A percentile compares a stretch with the other conserved stretches of the same genome.
These are phyloP conservation scores for Oscheius onirici DNA, from an alignment of 2,888 invertebrate genomes.

Conservation along the genomic window DNA sequence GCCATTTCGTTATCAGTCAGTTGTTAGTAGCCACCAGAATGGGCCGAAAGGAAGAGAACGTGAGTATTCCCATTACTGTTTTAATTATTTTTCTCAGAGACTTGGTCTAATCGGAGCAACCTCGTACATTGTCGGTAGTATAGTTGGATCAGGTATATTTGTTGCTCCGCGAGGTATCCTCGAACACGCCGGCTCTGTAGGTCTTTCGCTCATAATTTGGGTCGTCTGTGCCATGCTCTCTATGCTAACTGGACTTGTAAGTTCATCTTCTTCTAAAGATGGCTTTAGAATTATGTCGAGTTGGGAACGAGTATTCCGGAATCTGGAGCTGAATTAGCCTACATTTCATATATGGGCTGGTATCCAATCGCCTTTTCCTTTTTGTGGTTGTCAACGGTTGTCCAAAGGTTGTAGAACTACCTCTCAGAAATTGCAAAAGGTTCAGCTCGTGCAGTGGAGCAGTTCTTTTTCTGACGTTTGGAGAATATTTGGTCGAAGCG, in stretches of 20 bases:
- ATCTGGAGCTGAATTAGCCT: slow-evolving; percentile 50
- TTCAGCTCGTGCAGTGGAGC: slow-evolving; percentile 45
- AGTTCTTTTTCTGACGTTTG: slow-evolving; percentile 49
- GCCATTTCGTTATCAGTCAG: too few relatives aligned
- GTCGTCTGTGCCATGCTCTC: slow-evolving; percentile 49
- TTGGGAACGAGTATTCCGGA: slow-evolving; percentile 53
- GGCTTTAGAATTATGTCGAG: slow-evolving; percentile 49
- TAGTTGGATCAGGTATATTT: slow-evolving; percentile 50
- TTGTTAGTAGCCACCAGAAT: slow-evolving; percentile 9
- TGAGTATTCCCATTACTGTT: too few relatives aligned
- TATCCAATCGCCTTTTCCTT: slow-evolving; percentile 51
- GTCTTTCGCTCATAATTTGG: slow-evolving; percentile 53
- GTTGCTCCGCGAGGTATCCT: slow-evolving; percentile 52
- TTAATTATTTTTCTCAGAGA: slow-evolving; percentile 8
- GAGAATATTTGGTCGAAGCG: slow-evolving; percentile 48
- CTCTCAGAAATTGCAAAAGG: background rate
- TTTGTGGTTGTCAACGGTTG: slow-evolving; percentile 44
- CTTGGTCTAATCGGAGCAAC: slow-evolving; percentile 31
- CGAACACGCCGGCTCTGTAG: slow-evolving; percentile 47
- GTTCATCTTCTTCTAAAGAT: background rate
- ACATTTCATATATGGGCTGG: slow-evolving; percentile 53
- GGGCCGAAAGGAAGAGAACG: slow-evolving; percentile 45
- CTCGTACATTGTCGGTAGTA: slow-evolving; percentile 45
- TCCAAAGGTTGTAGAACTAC: slow-evolving; percentile 34
- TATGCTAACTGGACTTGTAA: slow-evolving; percentile 32